phyloP scores from a whole-genome alignment of 2,797 vertebrate genomes.

The Valencia hispanica region DNA sequence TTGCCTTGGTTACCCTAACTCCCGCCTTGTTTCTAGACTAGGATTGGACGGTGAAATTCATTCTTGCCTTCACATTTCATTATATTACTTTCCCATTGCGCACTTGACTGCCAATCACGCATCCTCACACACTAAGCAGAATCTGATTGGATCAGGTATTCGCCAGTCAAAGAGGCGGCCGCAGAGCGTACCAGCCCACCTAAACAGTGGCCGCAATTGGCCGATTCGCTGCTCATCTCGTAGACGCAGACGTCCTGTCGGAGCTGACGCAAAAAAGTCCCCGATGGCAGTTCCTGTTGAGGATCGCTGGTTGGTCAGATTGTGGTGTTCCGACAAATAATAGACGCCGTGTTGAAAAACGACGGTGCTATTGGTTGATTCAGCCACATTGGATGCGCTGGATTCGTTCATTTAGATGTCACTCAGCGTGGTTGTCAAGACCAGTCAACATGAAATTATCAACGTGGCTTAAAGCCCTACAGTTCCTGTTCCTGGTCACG shows the following conservation, averaged over 20 bases:
- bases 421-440: constrained; percentile 65
- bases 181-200: constrained; percentile 32
- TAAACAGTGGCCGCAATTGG: constrained; percentile 70
- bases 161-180: constrained; percentile 55
- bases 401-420: constrained; percentile 59
- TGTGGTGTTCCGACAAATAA: constrained; percentile 46
- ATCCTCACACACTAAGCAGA: constrained; percentile 75
- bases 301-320: constrained; percentile 51
- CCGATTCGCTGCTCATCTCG: constrained; percentile 32
- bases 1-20: constrained; percentile 76
- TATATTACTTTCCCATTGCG: constrained; percentile 41
- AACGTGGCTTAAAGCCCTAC: constrained; percentile 76
- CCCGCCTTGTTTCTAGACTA: constrained; percentile 77
- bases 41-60: constrained; percentile 64
- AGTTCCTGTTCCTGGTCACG: constrained; percentile 70
- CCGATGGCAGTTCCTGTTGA: constrained; percentile 46
- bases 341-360: rapidly evolving
- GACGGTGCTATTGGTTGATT: constrained; percentile 52
- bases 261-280: constrained; percentile 63
- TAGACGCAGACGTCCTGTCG: constrained; percentile 50
- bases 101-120: constrained; percentile 39
- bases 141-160: constrained; percentile 41
- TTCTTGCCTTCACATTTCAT: neutral
- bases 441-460: constrained; percentile 67
- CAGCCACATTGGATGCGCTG: rapidly evolving